Percentiles rank a stretch among this genome's conserved stretches.
Conservation (phyloP, 1,140 invertebrate genomes). For the Mactra quadrangularis region DNA sequence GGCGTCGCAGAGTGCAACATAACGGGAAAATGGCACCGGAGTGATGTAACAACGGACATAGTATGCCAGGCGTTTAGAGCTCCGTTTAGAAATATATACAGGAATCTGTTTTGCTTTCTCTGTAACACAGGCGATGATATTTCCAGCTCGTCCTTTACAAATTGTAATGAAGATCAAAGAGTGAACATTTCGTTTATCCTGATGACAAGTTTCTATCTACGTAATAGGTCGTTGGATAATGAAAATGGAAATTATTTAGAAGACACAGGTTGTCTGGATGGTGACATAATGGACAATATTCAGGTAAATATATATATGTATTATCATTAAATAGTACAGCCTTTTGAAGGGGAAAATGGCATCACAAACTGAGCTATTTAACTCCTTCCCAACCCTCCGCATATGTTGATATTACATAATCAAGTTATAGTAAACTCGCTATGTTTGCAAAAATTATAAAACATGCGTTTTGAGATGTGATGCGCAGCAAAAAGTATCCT, state of each 20-base stretch:
- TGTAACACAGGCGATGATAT: not conserved
- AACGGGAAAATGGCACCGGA: not conserved
- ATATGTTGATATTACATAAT: no score
- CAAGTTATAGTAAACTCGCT: no score
- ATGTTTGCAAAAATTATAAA: no score
- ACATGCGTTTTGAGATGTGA: no score
- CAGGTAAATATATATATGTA: no score
- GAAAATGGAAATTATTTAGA: not conserved
- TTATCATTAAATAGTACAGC: no score
- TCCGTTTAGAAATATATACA: not conserved
- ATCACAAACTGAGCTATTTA: no score
- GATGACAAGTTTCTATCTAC: not conserved
- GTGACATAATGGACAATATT: not conserved
- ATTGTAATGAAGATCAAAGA: not conserved
- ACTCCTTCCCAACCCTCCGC: no score
- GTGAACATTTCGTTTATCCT: not conserved
- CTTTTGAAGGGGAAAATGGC: no score
- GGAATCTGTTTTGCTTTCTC: slow-evolving; percentile 5
- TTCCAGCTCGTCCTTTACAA: not conserved
- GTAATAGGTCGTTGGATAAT: not conserved
- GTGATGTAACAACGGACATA: not conserved
- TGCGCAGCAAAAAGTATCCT: no score
- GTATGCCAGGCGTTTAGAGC: not conserved
- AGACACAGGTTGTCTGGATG: not conserved
- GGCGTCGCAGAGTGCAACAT: not conserved